These are phyloP conservation scores for Pipistrellus pygmaeus DNA, from an alignment of 2,797 vertebrate genomes.

Conservation along the genomic window DNA sequence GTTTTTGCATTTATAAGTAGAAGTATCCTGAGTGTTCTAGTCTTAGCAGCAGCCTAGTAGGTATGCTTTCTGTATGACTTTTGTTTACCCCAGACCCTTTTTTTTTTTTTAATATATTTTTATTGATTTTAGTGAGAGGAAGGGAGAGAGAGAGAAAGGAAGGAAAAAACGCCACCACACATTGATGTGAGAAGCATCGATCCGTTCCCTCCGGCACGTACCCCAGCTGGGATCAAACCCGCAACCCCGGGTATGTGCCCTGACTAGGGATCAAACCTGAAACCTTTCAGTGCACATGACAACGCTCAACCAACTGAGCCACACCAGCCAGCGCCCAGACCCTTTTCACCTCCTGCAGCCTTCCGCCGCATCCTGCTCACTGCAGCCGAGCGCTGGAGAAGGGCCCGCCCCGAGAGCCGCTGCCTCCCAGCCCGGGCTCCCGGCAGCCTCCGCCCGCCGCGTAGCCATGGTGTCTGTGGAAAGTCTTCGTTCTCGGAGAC, in stretches of 20 bases:
- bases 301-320: neutral
- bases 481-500: neutral
- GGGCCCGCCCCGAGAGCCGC: too few relatives aligned
- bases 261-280: neutral
- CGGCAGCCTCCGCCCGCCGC: accelerated
- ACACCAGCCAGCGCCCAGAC: neutral
- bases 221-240: neutral
- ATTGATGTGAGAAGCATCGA: neutral
- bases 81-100: neutral
- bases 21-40: neutral
- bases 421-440: neutral
- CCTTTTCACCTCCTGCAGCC: accelerated
- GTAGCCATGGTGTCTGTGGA: neutral
- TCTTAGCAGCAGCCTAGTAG: accelerated
- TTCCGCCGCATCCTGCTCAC: neutral
- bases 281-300: neutral
- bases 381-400: neutral
- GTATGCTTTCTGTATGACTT: neutral
- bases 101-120: neutral
- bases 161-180: neutral
- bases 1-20: neutral
- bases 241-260: neutral
- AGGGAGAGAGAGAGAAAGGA: neutral
- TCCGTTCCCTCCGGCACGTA: neutral
- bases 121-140: neutral